Evolutionary conservation across 2,888 invertebrate genomes (phyloP).

Genomic region (Argyresthia goedartella): DNA sequence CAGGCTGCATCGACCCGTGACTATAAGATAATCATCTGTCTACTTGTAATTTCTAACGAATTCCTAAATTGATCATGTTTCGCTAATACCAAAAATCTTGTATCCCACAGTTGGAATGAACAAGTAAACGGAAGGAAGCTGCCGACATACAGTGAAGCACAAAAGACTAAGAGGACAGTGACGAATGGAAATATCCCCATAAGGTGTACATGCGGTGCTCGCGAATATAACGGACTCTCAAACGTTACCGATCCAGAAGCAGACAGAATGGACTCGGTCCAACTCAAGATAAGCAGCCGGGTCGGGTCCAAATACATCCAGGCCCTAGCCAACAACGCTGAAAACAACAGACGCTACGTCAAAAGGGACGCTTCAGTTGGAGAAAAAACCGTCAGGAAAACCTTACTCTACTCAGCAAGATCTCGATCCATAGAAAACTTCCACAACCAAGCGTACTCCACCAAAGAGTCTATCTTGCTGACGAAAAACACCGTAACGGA

Average conservation of each 20-base stretch:
- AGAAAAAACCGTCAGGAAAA: constrained; percentile 40
- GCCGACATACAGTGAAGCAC: constrained; percentile 66
- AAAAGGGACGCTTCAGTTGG: constrained; percentile 53
- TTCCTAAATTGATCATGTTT: too few relatives aligned
- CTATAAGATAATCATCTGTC: too few relatives aligned
- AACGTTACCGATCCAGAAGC: constrained; percentile 26
- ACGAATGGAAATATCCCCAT: constrained; percentile 43
- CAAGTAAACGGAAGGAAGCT: constrained; percentile 63
- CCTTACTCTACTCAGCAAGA: constrained; percentile 39
- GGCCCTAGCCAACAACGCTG: constrained; percentile 46
- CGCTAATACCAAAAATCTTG: neutral
- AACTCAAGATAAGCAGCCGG: constrained; percentile 52
- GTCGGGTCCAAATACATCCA: constrained; percentile 63
- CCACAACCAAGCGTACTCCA: constrained; percentile 37
- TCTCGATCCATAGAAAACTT: constrained; percentile 67
- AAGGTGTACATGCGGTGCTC: constrained; percentile 58
- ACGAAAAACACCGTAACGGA: constrained; percentile 37
- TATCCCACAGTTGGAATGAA: constrained; percentile 63
- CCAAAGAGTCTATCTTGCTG: constrained; percentile 30
- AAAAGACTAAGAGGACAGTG: constrained; percentile 62
- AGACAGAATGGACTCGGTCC: constrained; percentile 39
- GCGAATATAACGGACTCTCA: constrained; percentile 44
- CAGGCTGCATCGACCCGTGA: too few relatives aligned
- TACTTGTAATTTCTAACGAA: too few relatives aligned
- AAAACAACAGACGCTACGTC: constrained; percentile 34